A percentile compares a stretch with the other conserved stretches of the same genome.
These are phyloP conservation scores for Heliangelus exortis DNA, from an alignment of 2,797 vertebrate genomes.

Conservation along the genomic window DNA sequence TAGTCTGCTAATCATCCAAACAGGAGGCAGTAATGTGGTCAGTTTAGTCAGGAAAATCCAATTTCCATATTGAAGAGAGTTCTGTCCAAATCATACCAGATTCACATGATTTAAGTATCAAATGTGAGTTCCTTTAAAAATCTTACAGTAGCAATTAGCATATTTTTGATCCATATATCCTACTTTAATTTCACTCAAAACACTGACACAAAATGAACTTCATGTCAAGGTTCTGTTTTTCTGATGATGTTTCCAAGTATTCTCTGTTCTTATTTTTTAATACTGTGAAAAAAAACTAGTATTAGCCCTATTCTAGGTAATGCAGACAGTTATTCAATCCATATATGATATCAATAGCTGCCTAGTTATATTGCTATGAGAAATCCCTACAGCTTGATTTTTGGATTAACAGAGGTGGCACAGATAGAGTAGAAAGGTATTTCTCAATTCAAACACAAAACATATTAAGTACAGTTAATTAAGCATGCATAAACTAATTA, in stretches of 20 bases:
- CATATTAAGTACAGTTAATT: not conserved
- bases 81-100: not conserved
- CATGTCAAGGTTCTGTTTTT: not conserved
- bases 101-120: not conserved
- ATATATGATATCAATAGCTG: not conserved
- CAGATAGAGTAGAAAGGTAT: not conserved
- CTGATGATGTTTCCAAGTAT: not conserved
- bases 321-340: not conserved
- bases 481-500: not conserved
- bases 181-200: not conserved
- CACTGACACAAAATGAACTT: not conserved
- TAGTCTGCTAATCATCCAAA: not conserved
- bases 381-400: not conserved
- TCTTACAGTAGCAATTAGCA: not conserved
- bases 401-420: not conserved
- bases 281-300: not conserved
- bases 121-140: not conserved
- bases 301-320: not conserved
- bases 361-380: not conserved
- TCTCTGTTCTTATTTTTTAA: not conserved
- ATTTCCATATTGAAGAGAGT: not conserved
- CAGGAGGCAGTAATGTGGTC: not conserved
- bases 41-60: not conserved
- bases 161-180: not conserved
- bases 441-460: not conserved